These are phyloP conservation scores for Drosophila bunnanda DNA, from an alignment of 2,888 invertebrate genomes.

Conservation along the genomic window DNA sequence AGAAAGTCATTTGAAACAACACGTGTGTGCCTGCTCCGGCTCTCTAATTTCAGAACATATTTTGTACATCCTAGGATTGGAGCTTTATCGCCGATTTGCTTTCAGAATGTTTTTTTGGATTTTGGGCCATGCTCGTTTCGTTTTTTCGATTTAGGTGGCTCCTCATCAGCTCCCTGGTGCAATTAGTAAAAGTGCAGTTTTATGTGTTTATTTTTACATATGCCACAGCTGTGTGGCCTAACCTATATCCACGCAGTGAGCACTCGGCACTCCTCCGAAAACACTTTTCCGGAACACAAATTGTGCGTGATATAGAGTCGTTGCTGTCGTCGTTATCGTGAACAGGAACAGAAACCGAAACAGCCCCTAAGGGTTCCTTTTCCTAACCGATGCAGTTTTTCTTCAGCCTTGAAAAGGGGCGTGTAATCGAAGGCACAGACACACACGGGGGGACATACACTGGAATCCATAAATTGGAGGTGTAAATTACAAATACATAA, in stretches of 20 bases:
- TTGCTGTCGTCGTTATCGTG: slow-evolving; percentile 62
- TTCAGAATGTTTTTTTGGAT: slow-evolving; percentile 48
- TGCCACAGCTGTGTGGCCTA: slow-evolving; percentile 76
- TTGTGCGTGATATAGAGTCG: slow-evolving; percentile 81
- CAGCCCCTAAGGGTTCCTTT: slow-evolving; percentile 66
- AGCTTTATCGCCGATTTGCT: slow-evolving; percentile 65
- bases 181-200: slow-evolving; percentile 80
- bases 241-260: slow-evolving; percentile 60
- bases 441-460: slow-evolving; percentile 4
- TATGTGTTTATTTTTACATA: slow-evolving; percentile 76
- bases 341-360: slow-evolving; percentile 55
- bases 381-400: slow-evolving; percentile 24
- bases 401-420: slow-evolving; percentile 47
- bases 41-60: slow-evolving; percentile 26
- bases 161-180: slow-evolving; percentile 54
- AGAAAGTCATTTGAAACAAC: slow-evolving; percentile 7
- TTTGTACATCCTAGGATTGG: slow-evolving; percentile 24
- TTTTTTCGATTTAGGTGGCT: slow-evolving; percentile 17
- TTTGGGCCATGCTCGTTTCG: slow-evolving; percentile 32
- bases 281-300: slow-evolving; percentile 61
- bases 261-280: slow-evolving; percentile 55
- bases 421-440: slow-evolving; percentile 53
- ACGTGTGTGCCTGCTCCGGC: slow-evolving; percentile 16
- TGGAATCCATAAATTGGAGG: neutral
- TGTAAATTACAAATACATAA: neutral